These are phyloP conservation scores for Acheta domesticus DNA, from an alignment of 2,888 invertebrate species.

Conservation along the genomic window DNA sequence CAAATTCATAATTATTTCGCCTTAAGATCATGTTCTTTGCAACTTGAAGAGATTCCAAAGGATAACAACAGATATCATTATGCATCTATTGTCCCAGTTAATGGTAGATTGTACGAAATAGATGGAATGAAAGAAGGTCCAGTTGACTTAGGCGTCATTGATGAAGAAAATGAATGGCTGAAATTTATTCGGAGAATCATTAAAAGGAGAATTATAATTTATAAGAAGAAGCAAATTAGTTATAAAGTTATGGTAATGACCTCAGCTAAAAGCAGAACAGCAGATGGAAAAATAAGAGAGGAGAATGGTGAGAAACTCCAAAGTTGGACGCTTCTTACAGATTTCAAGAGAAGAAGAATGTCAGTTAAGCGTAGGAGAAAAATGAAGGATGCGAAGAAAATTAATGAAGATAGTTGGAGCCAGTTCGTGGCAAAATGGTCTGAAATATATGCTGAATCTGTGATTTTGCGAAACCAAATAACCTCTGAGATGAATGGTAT, in stretches of 20 bases:
- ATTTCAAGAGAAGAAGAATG: neutral
- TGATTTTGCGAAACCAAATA: neutral
- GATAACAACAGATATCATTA: neutral
- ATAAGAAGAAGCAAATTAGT: neutral
- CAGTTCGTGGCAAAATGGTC: neutral
- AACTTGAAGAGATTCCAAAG: neutral
- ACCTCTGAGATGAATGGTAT: too few relatives aligned
- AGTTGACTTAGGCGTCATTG: neutral
- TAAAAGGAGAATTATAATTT: neutral
- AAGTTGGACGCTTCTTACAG: neutral
- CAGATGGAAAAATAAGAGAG: neutral
- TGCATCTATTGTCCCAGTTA: neutral
- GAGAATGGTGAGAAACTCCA: neutral
- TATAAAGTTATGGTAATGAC: neutral
- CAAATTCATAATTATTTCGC: neutral
- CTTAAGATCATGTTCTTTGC: neutral
- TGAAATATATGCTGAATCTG: neutral
- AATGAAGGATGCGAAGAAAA: slow-evolving; percentile 4
- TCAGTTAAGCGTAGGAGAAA: neutral
- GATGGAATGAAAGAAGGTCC: neutral
- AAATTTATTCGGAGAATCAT: neutral
- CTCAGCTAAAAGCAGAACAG: neutral
- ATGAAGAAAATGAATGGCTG: neutral
- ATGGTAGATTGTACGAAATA: neutral
- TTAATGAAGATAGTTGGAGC: neutral